Evolutionary conservation across 1,140 invertebrate species (phyloP), one percentile per base, ranked within the genome.

Genomic region (Neodiprion pinetum): DNA sequence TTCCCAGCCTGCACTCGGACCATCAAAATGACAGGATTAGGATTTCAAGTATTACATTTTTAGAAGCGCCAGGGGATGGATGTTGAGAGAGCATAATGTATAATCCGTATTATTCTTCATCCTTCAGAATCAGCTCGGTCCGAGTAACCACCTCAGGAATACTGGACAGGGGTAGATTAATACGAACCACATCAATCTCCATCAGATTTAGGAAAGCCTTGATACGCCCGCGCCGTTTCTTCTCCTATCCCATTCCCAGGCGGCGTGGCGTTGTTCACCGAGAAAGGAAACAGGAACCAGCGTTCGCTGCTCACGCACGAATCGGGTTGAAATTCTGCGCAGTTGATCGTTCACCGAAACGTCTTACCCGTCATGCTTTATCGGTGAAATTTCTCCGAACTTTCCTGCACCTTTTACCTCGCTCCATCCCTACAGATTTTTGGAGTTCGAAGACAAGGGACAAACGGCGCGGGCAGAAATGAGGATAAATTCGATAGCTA

Each of bases 101-200:
- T 40, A 40, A 76, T 76, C 73, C 67, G 73, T 73, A 80, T 81
- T 80, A 81, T 78, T 81, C 70, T 75, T 81, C 77, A 71, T 79
- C 67, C 69, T 28, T 65, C 23, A 73, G 69, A 70, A 77, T 74
- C 69, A 40, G 4, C 14, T 23, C 12, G 61, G 61, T 17, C 17
- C 1, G 12, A 65, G 12, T 14, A 65, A 14, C 12, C 17, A 23
- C 11, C 40, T 11, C 67, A 14, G 67, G 10, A 69, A 14, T 11
- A 69, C 21, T 7, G 40, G 66, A 21, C 71, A 50, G 72, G 73
- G 72, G 72, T 80, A 76, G 80, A 82, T 82, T 81, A 82, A 82
- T 81, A 76, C 61, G 72, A 75, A 74, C 68, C 71, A 70, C 80
- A 82, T 82, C 81, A 79, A 82, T 82, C 80, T 82, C 72, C 77